phyloP scores from a whole-genome alignment of 1,140 invertebrate genomes.

The Tetragnatha versicolor region DNA sequence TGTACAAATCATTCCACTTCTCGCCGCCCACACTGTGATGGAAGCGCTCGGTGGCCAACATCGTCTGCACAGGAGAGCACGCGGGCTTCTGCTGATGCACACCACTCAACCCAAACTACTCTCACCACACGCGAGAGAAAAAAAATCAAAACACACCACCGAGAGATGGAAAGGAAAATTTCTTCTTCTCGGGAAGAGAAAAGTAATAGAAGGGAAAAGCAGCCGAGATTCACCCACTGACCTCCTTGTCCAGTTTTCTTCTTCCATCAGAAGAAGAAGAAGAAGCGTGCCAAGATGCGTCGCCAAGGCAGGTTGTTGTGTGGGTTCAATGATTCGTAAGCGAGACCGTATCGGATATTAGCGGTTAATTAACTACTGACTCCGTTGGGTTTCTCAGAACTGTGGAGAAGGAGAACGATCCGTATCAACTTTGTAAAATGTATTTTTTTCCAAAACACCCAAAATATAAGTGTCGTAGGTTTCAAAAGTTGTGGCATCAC shows the following conservation, averaged over 20 bases:
- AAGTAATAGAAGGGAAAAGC: not conserved
- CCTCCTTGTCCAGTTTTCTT: slow-evolving; percentile 37
- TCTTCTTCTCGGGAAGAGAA: not conserved
- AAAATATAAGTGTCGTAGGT: too few relatives aligned
- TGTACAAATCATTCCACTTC: slow-evolving; percentile 30
- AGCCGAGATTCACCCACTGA: slow-evolving; percentile 5
- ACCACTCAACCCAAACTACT: not conserved
- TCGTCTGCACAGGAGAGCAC: not conserved
- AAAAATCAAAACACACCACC: not conserved
- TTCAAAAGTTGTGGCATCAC: too few relatives aligned
- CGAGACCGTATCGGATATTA: not conserved
- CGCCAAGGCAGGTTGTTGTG: not conserved
- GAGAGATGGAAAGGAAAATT: not conserved
- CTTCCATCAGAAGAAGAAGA: not conserved
- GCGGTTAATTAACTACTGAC: too few relatives aligned
- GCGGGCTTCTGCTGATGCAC: not conserved
- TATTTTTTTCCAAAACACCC: too few relatives aligned
- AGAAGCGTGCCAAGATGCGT: not conserved
- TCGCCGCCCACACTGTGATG: not conserved
- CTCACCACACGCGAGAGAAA: too few relatives aligned
- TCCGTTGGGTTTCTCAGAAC: too few relatives aligned
- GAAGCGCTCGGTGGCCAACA: slow-evolving; percentile 19
- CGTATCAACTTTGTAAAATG: too few relatives aligned
- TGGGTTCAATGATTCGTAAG: not conserved
- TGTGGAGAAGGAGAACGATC: too few relatives aligned